A percentile compares a stretch with the other conserved stretches of the same genome.
Conservation (phyloP, 2,888 invertebrate genomes). For the Macaria liturata region DNA sequence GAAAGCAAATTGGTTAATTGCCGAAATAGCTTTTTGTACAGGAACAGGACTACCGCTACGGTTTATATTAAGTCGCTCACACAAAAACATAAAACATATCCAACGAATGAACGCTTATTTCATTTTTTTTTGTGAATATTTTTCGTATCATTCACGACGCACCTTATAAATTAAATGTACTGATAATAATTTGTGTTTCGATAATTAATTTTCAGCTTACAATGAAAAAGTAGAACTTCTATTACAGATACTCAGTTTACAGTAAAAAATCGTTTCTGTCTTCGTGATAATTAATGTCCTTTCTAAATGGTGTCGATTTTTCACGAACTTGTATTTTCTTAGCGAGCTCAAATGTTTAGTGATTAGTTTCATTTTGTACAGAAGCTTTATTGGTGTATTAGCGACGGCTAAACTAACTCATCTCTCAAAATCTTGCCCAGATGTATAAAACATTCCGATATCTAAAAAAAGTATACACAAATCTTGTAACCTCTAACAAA, state of each 20-base stretch:
- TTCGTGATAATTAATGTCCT: conserved; percentile 25
- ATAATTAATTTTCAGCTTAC: not conserved
- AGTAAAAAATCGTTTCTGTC: conserved; percentile 38
- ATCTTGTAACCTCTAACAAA: no score
- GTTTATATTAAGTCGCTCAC: conserved; percentile 5
- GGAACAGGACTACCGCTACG: conserved; percentile 8
- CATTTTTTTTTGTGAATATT: conserved; percentile 20
- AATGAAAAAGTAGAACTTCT: no score
- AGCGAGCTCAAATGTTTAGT: no score
- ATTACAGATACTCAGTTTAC: no score
- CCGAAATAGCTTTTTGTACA: conserved; percentile 35
- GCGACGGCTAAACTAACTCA: conserved; percentile 8
- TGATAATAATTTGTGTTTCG: conserved; percentile 5
- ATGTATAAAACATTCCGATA: conserved; percentile 1
- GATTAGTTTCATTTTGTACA: conserved; percentile 8
- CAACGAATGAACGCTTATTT: conserved; percentile 3
- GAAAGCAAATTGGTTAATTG: conserved; percentile 54
- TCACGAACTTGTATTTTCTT: conserved; percentile 1
- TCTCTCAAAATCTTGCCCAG: conserved; percentile 26
- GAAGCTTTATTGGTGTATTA: conserved; percentile 17
- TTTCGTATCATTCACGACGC: conserved; percentile 4
- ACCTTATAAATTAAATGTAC: conserved; percentile 1
- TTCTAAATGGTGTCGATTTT: conserved; percentile 8
- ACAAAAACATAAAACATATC: conserved; percentile 7
- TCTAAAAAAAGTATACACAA: not conserved